Evolutionary conservation across 2,888 invertebrate species (phyloP), one percentile per base, ranked within the genome.

Genomic region (Trachelus tabidus): DNA sequence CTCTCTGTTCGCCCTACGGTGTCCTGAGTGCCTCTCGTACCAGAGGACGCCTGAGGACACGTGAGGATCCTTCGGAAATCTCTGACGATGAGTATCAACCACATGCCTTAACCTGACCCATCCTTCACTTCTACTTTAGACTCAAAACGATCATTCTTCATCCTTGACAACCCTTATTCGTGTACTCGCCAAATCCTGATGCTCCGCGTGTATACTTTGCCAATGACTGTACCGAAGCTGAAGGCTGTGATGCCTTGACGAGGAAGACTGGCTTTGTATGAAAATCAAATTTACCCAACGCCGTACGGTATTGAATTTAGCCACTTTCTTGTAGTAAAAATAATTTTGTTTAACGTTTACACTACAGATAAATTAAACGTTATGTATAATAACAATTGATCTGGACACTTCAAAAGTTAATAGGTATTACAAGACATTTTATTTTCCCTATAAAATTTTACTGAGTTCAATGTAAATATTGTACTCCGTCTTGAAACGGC

Each of bases 1-100:
- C 83, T 80, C 83, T 83, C 75, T 77, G 77, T 77, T 75, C 76
- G 69, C n/a, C 40, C 77, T 77, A 56, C 40, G 40, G 1, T 6
- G 23, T 56, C 40, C 37, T 73, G n/a, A 68, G 12, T 68, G 68
- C 34, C n/a, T 15, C 68, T 12, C n/a, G 30, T 75, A 35, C 34
- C 31, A 68, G 6, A 73, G 31, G 12, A n/a, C 23, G 30, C 15
- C 33, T 6, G 35, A 74, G 37, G 30, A 74, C 12, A 23, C 74
- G 74, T 12, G 23, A 40, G 40, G 40, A 56, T 56, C 40, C 40
- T 56, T 56, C 9, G 40, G 23, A 15, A 56, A 56, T 56, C 40
- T 23, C 40, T 56, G 40, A 56, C 40, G 40, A 23, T 56, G 23
- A 56, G 40, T 56, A 56, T 23, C 40, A 23, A 56, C 23, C 40